Base-by-base conservation (phyloP, 2,797 vertebrate species). In the Channa striata region DNA sequence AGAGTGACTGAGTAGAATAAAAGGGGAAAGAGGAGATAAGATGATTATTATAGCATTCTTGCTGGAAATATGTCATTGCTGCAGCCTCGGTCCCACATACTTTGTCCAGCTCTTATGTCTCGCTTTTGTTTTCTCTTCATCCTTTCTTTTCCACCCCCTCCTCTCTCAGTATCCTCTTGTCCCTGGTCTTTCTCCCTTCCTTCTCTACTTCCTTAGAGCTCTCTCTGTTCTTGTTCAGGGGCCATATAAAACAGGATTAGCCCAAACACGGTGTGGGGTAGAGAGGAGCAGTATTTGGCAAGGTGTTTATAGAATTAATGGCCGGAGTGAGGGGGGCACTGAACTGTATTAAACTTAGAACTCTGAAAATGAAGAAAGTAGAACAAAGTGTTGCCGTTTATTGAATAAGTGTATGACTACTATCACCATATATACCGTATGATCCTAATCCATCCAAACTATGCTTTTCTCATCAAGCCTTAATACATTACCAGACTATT, bases 191-290 rank as follows among this genome's bases (percentile, higher is more conserved):
- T 17, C 54, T 54, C 67, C 53, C 8, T 10, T 19, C 17, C 5
- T 10, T 7, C n/a, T 68, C 48, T 40, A 40, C 66, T 67, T 83
- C 74, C 64, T 69, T 72, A 61, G 67, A 30, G 56, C 64, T 80
- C 65, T 71, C 66, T 76, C 57, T 72, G 69, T 77, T 72, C 61
- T 51, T 78, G 77, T 87, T 85, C 78, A 85, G 78, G 52, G 86
- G 82, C 81, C 89, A 86, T 84, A 69, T 85, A 81, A 90, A 92
- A 92, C 86, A 83, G 83, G 91, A 93, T 93, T 93, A 93, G 81
- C 68, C 68, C 60, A 58, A 81, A 83, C 54, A 47, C 69, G 75
- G 56, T 50, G 50, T 21, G 44, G 50, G 50, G 17, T 40, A 25
- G 50, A 66, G 63, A 51, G 48, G 39, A 71, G 46, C 58, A 59